Evolutionary conservation across 1,140 invertebrate genomes (phyloP).

Genomic region (Rhyzopertha dominica): DNA sequence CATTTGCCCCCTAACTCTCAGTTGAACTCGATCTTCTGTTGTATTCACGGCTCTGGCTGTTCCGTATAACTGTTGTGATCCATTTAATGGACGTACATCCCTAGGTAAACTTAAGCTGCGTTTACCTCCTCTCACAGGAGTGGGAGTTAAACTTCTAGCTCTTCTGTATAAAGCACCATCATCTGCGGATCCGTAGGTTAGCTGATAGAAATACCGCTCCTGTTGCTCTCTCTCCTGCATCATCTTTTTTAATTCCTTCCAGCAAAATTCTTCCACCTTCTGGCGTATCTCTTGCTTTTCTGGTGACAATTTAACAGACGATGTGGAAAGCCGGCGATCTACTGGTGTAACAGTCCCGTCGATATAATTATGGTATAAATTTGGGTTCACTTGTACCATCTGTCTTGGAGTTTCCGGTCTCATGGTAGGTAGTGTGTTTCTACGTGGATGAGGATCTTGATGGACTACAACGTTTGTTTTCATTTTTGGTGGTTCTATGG

Average conservation of each 20-base stretch:
- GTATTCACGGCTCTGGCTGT: too few species aligned
- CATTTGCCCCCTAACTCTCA: too few species aligned
- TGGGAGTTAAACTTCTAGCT: constrained; percentile 33
- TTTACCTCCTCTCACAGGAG: constrained; percentile 21
- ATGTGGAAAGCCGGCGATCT: constrained; percentile 13
- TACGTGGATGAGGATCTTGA: constrained; percentile 13
- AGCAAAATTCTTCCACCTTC: constrained; percentile 55
- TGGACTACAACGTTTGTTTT: constrained; percentile 21
- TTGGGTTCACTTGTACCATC: too few species aligned
- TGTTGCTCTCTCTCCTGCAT: constrained; percentile 51
- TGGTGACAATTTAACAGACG: constrained; percentile 22
- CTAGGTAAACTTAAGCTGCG: constrained; percentile 41
- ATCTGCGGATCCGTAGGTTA: constrained; percentile 33
- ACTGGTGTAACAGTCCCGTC: constrained; percentile 22
- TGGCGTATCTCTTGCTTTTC: constrained; percentile 47
- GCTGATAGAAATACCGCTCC: constrained; percentile 26
- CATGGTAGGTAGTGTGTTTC: too few species aligned
- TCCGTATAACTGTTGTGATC: too few species aligned
- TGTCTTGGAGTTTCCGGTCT: too few species aligned
- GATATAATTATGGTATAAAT: too few species aligned
- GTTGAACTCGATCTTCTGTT: too few species aligned
- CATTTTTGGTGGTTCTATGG: constrained; percentile 7
- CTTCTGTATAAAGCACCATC: constrained; percentile 28
- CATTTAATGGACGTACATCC: constrained; percentile 22
- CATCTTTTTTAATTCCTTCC: constrained; percentile 55